Conservation (phyloP, 2,797 vertebrate species). For the Protonibea diacanthus region DNA sequence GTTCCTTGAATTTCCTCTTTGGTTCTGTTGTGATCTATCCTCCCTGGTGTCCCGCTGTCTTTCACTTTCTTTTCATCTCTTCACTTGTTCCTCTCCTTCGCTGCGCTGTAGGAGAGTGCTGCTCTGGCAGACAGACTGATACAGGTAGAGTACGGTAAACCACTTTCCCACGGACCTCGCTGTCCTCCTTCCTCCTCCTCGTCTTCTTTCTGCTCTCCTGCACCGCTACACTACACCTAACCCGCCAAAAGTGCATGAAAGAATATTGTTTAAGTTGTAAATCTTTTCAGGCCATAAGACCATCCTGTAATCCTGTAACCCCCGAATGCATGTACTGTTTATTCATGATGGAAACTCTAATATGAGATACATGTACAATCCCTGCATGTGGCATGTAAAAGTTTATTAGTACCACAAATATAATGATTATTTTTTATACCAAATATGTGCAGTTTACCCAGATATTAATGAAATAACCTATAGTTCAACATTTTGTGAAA, state of each 20-base stretch:
- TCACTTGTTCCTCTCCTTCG: conserved; percentile 70
- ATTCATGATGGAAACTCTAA: conserved; percentile 24
- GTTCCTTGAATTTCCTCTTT: conserved; percentile 23
- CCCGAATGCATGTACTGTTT: conserved; percentile 64
- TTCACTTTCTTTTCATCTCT: conserved; percentile 74
- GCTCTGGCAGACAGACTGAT: conserved; percentile 98
- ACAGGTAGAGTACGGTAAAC: conserved; percentile 91
- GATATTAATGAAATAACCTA: background rate
- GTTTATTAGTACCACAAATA: background rate
- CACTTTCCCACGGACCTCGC: conserved; percentile 52
- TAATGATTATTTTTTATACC: background rate
- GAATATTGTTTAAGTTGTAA: conserved; percentile 18
- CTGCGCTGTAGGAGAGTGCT: conserved; percentile 93
- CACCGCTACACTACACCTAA: conserved; percentile 33
- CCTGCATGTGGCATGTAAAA: conserved; percentile 76
- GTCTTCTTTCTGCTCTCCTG: conserved; percentile 20
- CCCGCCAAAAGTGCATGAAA: conserved; percentile 72
- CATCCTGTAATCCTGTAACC: conserved; percentile 35
- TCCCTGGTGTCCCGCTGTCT: conserved; percentile 51
- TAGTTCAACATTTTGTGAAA: background rate
- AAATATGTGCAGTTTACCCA: conserved; percentile 4
- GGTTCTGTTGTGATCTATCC: conserved; percentile 51
- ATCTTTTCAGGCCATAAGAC: conserved; percentile 20
- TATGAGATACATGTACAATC: conserved; percentile 2
- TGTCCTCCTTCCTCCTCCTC: conserved; percentile 40